Percentiles rank a stretch among this genome's conserved stretches.
Conservation (phyloP, 1,140 invertebrate species). For the Drepana arcuata region DNA sequence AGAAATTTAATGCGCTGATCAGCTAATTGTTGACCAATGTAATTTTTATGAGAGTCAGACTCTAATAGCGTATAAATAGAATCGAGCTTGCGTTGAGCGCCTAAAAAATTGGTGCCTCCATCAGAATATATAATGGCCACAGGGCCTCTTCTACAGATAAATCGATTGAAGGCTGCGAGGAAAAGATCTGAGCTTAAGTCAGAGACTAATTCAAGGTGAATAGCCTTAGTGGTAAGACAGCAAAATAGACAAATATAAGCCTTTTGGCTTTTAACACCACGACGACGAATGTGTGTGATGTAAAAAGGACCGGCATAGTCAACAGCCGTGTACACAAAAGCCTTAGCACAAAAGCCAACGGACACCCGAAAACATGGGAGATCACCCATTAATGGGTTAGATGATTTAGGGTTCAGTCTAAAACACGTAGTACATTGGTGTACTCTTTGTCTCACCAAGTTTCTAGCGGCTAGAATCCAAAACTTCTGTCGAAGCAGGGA, state of each 20-base stretch:
- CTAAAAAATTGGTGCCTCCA: constrained; percentile 9
- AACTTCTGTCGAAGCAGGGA: too few species aligned
- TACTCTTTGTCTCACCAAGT: background rate
- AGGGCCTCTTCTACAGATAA: constrained; percentile 11
- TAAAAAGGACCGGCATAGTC: constrained; percentile 48
- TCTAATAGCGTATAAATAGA: background rate
- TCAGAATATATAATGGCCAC: constrained; percentile 6
- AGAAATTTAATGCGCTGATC: too few species aligned
- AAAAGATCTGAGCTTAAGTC: constrained; percentile 7
- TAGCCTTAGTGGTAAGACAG: constrained; percentile 37
- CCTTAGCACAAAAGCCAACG: constrained; percentile 8
- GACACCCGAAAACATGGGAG: background rate
- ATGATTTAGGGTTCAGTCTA: background rate
- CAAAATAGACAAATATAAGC: constrained; percentile 42
- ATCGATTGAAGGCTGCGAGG: constrained; percentile 10
- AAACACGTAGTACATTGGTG: background rate
- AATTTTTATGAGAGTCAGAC: background rate
- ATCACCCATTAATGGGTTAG: background rate
- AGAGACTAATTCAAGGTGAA: constrained; percentile 5
- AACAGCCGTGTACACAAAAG: constrained; percentile 33
- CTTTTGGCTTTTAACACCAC: constrained; percentile 29
- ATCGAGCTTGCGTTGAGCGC: background rate
- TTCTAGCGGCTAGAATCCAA: background rate
- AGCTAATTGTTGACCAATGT: too few species aligned
- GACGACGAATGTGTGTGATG: constrained; percentile 15